Evolutionary conservation across 2,113 vertebrate genomes (phyloP).

Genomic region (Brachyhypopomus gauderio): DNA sequence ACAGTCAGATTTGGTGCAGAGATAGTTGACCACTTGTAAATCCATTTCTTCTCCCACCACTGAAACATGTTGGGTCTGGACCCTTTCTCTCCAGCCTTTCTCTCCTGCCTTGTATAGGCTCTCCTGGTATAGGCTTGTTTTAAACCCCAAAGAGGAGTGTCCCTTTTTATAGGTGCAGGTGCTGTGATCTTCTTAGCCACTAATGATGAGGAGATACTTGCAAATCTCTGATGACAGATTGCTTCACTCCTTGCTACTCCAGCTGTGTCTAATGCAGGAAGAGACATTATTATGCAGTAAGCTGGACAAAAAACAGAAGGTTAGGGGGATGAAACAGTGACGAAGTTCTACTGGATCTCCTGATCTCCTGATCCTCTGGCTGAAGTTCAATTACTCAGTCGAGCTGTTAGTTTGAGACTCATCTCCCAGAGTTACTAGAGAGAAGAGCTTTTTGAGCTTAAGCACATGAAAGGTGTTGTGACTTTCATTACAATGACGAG

Average conservation of each 20-base stretch:
- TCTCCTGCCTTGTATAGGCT: neutral
- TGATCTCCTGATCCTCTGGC: neutral
- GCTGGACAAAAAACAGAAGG: neutral
- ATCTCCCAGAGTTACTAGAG: neutral
- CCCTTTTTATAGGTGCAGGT: neutral
- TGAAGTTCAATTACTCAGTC: neutral
- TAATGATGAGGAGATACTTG: neutral
- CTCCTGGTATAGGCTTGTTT: neutral
- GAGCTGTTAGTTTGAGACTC: neutral
- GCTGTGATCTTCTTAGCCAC: neutral
- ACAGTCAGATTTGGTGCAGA: too few species aligned
- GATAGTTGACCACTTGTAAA: too few species aligned
- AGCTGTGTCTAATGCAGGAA: neutral
- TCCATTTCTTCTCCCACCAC: too few species aligned
- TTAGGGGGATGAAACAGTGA: neutral
- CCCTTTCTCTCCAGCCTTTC: too few species aligned
- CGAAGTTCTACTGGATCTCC: neutral
- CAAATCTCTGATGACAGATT: neutral
- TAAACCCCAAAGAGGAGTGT: neutral
- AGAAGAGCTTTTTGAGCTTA: neutral
- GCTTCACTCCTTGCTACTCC: neutral
- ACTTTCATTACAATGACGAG: too few species aligned
- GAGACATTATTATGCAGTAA: neutral
- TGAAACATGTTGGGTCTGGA: too few species aligned
- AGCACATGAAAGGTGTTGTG: neutral